Percentiles rank a stretch among this genome's conserved stretches.
phyloP scores from a whole-genome alignment of 2,888 invertebrate genomes.

The Drosophila lutescens region DNA sequence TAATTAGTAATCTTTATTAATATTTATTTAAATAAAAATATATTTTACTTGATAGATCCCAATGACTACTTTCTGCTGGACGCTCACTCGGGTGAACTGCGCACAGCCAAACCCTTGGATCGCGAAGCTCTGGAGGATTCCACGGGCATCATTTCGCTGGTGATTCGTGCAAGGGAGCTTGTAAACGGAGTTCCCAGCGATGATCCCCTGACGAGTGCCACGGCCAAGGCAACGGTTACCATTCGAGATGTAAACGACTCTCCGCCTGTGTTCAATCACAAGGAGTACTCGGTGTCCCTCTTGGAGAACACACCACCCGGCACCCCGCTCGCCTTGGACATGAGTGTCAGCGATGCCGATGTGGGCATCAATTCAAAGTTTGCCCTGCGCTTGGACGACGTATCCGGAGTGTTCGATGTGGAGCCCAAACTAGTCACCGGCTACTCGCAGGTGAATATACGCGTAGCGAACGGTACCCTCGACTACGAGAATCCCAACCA shows the following conservation, averaged over 20 bases:
- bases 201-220: slow-evolving; percentile 88
- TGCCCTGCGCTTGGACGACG: slow-evolving; percentile 91
- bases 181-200: slow-evolving; percentile 89
- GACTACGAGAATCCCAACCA: slow-evolving; percentile 97
- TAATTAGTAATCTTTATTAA: rapidly evolving
- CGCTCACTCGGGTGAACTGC: slow-evolving; percentile 90
- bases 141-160: slow-evolving; percentile 90
- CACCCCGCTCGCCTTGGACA: slow-evolving; percentile 92
- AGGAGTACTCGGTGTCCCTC: slow-evolving; percentile 92
- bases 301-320: slow-evolving; percentile 93
- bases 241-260: slow-evolving; percentile 96
- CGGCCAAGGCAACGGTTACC: slow-evolving; percentile 91
- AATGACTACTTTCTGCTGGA: slow-evolving; percentile 94
- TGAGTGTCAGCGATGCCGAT: slow-evolving; percentile 94
- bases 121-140: slow-evolving; percentile 92
- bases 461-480: slow-evolving; percentile 91
- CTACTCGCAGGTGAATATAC: slow-evolving; percentile 92
- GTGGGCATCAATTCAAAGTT: slow-evolving; percentile 94
- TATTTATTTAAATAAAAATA: neutral
- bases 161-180: slow-evolving; percentile 91
- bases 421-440: slow-evolving; percentile 92
- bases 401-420: slow-evolving; percentile 92
- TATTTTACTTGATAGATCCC: slow-evolving; percentile 87
- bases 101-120: slow-evolving; percentile 93
- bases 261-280: slow-evolving; percentile 92